Evolutionary conservation across 2,113 vertebrate genomes (phyloP), one percentile per base, ranked within the genome.

Genomic region (Camelus dromedarius): DNA sequence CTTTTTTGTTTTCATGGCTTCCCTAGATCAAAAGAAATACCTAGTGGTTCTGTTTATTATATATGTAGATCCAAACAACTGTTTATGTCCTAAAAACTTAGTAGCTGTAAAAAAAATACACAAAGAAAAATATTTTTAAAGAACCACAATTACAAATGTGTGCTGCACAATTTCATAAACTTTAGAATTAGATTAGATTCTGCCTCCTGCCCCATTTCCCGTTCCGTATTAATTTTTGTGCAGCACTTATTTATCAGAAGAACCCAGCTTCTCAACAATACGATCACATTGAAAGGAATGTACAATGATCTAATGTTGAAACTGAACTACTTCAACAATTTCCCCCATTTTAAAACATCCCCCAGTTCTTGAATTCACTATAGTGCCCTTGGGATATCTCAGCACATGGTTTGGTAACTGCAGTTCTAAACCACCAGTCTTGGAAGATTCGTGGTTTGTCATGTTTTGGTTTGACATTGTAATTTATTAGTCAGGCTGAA

Each of bases 121-220:
- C 26, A 85, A 75, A 77, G 7, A 69, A 96, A 69, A 62, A 32
- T 52, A 46, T 35, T 89, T 96, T 84, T 76, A 92, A 95, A 66
- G 13, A 93, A 26, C 30, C 16, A 58, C 20, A 35, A 16, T 87
- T 73, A 50, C 18, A 81, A 73, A 79, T 58, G 0, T 73, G 28
- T 10, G 66, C 6, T 67, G 42, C 4, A n/a, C 42, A 87, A 46
- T n/a, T 82, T 86, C 24, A n/a, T 92, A 75, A 56, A 84, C 13
- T 67, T 67, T 56, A 6, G 26, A 87, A 73, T 67, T 58, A 46
- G 50, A 50, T 82, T 90, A 75, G 67, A 60, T 93, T 35, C 5
- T 12, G 3, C 42, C 12, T 10, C 32, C 6, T 5, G 16, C 12
- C 16, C 54, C 6, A 19, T 83, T 95, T 94, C 8, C 18, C 64